Percentiles rank a stretch among this genome's conserved stretches.
Evolutionary conservation across 2,888 invertebrate genomes (phyloP).

Genomic region (Suillia variegata): DNA sequence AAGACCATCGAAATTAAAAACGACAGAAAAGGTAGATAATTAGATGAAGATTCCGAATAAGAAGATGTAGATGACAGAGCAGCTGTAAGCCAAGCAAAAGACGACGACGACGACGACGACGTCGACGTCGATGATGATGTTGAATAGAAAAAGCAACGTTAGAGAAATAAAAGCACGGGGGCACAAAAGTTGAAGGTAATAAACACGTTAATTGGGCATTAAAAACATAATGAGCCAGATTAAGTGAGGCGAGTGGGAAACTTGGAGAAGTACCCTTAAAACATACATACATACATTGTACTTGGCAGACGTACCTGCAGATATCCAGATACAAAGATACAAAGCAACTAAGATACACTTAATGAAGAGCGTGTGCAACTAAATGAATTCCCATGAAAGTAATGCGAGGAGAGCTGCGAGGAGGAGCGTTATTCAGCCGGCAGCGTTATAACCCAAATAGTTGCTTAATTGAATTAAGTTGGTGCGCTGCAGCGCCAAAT

Average conservation of each 20-base stretch:
- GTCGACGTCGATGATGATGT: neutral
- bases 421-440: too few relatives aligned
- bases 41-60: too few relatives aligned
- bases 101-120: neutral
- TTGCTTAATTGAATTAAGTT: neutral
- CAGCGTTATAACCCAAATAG: too few relatives aligned
- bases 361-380: neutral
- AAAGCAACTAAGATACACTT: neutral
- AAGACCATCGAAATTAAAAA: too few relatives aligned
- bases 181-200: slow-evolving; percentile 14
- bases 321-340: neutral
- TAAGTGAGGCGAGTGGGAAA: slow-evolving; percentile 6
- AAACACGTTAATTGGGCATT: slow-evolving; percentile 14
- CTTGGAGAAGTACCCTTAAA: neutral
- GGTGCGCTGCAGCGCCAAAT: neutral
- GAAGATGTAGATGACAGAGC: too few relatives aligned
- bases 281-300: neutral
- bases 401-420: neutral
- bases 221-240: slow-evolving; percentile 8
- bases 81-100: too few relatives aligned
- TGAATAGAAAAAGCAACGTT: neutral
- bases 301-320: neutral
- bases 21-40: too few relatives aligned
- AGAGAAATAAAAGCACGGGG: neutral
- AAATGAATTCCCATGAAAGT: neutral